Conservation (phyloP, 1,140 invertebrate species). For the Polypedilum pembai region DNA sequence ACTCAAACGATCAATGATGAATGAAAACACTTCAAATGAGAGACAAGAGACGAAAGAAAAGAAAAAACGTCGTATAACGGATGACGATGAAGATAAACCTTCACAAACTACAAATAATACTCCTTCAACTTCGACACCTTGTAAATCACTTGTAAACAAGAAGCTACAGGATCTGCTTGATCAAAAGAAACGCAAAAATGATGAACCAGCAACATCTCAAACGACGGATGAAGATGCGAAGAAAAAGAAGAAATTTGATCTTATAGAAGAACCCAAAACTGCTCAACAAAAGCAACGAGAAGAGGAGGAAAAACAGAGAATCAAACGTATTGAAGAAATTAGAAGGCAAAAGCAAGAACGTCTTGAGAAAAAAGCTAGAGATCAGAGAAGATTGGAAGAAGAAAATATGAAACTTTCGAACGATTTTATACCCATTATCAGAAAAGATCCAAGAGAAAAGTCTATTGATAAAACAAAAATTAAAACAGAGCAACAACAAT, state of each 20-base stretch:
- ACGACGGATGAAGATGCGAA: not conserved
- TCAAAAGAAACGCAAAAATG: conserved; percentile 19
- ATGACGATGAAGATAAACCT: not conserved
- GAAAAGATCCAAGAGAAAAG: not conserved
- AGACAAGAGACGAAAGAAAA: not conserved
- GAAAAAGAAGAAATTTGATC: not conserved
- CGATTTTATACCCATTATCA: not conserved
- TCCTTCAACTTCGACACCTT: not conserved
- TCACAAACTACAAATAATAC: not conserved
- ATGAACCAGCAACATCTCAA: not conserved
- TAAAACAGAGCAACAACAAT: not conserved
- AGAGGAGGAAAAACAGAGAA: not conserved
- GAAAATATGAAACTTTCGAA: not conserved
- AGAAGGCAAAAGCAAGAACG: not conserved
- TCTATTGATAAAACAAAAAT: not conserved
- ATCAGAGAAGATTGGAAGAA: not conserved
- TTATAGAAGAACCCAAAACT: not conserved
- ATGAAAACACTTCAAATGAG: not conserved
- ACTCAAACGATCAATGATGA: not conserved
- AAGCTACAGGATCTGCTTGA: not conserved
- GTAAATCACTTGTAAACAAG: not conserved
- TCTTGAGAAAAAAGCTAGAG: not conserved
- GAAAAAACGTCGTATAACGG: not conserved
- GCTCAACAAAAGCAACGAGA: not conserved
- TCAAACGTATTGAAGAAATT: not conserved